These are phyloP conservation scores for Apocrypta bakeri DNA, from an alignment of 1,140 invertebrate genomes.

Conservation along the genomic window DNA sequence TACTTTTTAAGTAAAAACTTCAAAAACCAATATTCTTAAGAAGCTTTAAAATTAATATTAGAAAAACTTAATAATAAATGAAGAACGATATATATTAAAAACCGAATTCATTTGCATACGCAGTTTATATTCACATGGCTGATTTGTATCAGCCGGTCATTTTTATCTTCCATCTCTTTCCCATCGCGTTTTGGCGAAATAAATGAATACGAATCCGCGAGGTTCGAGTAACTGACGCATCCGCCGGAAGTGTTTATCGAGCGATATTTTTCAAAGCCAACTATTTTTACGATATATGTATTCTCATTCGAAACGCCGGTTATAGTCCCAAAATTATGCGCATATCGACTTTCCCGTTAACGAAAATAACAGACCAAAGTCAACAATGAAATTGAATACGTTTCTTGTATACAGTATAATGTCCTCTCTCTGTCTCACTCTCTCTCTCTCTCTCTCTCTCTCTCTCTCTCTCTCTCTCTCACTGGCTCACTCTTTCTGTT, in stretches of 20 bases:
- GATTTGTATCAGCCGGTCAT: background rate
- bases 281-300: background rate
- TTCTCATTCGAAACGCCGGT: too few relatives aligned
- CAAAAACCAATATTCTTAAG: too few relatives aligned
- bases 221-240: constrained; percentile 56
- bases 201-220: background rate
- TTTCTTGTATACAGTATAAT: background rate
- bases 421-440: background rate
- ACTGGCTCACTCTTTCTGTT: too few relatives aligned
- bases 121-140: too few relatives aligned
- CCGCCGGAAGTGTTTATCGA: constrained; percentile 64
- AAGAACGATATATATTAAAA: too few relatives aligned
- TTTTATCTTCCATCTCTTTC: background rate
- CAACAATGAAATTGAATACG: background rate
- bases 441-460: too few relatives aligned
- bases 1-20: too few relatives aligned
- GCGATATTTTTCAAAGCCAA: constrained; percentile 56
- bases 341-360: background rate
- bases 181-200: background rate
- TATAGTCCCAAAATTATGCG: background rate
- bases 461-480: too few relatives aligned
- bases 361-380: background rate
- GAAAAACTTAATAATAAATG: too few relatives aligned
- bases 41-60: too few relatives aligned
- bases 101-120: too few relatives aligned